Percentiles rank a stretch among this genome's conserved stretches.
phyloP scores from a whole-genome alignment of 1,140 invertebrate species.

The Ganaspis sp. region DNA sequence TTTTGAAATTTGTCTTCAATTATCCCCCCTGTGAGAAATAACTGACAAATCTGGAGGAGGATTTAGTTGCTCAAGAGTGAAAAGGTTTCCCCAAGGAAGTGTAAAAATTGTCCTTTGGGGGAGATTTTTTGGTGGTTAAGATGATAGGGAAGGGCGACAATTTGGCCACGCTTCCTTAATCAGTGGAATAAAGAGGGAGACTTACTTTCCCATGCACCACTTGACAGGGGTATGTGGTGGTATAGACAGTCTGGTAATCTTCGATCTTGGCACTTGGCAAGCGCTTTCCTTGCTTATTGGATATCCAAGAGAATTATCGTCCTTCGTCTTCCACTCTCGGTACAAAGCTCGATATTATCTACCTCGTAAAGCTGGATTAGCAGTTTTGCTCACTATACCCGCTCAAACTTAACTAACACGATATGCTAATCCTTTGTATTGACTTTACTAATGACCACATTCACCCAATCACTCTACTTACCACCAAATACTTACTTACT shows the following conservation, averaged over 20 bases:
- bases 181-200: neutral
- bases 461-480: neutral
- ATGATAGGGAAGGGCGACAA: slow-evolving; percentile 16
- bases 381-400: slow-evolving; percentile 22
- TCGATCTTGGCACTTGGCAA: slow-evolving; percentile 28
- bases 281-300: slow-evolving; percentile 28
- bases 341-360: slow-evolving; percentile 27
- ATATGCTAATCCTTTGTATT: neutral
- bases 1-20: neutral
- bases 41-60: neutral
- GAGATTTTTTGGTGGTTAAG: neutral
- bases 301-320: slow-evolving; percentile 27
- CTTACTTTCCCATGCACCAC: slow-evolving; percentile 4
- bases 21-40: neutral
- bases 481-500: too few species aligned
- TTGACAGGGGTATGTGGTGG: slow-evolving; percentile 8
- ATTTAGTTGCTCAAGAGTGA: neutral
- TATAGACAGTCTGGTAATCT: neutral
- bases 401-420: neutral
- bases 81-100: neutral
- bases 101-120: slow-evolving; percentile 8
- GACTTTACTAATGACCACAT: neutral
- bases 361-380: slow-evolving; percentile 28
- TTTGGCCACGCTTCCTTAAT: slow-evolving; percentile 27
- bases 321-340: slow-evolving; percentile 18